phyloP scores from a whole-genome alignment of 2,113 vertebrate genomes.

The Lophochroa leadbeateri region DNA sequence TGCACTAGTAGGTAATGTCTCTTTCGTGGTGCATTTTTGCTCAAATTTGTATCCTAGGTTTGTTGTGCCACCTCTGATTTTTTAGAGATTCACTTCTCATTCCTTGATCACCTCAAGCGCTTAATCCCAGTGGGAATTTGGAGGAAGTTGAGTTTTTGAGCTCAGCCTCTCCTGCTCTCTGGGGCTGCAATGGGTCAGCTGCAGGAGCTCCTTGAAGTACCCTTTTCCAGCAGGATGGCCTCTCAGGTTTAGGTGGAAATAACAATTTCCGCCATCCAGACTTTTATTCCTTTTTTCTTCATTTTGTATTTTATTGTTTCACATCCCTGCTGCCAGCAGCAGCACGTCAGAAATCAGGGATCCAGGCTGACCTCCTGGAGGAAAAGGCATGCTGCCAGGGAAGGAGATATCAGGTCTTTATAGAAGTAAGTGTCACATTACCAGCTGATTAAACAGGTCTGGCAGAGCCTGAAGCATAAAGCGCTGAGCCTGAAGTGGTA shows the following conservation, averaged over 20 bases:
- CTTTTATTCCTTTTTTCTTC: neutral
- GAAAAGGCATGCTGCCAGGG: neutral
- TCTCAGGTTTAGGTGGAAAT: neutral
- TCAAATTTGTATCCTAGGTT: neutral
- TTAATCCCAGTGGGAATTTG: neutral
- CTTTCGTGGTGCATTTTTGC: neutral
- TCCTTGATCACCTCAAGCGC: neutral
- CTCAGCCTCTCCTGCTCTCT: neutral
- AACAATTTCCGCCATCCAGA: neutral
- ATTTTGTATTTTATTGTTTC: neutral
- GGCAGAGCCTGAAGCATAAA: neutral
- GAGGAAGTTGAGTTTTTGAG: neutral
- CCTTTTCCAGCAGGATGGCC: neutral
- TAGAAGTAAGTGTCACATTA: conserved; percentile 39
- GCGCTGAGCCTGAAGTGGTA: neutral
- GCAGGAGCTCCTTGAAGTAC: neutral
- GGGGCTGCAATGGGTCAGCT: neutral
- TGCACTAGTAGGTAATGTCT: neutral
- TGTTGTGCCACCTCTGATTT: neutral
- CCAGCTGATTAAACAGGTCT: conserved; percentile 24
- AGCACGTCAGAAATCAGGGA: neutral
- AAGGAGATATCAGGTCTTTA: neutral
- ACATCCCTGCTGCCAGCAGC: neutral
- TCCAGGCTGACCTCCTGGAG: neutral
- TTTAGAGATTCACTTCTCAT: neutral